Conservation (phyloP, 2,113 vertebrate species). For the Osmerus eperlanus region DNA sequence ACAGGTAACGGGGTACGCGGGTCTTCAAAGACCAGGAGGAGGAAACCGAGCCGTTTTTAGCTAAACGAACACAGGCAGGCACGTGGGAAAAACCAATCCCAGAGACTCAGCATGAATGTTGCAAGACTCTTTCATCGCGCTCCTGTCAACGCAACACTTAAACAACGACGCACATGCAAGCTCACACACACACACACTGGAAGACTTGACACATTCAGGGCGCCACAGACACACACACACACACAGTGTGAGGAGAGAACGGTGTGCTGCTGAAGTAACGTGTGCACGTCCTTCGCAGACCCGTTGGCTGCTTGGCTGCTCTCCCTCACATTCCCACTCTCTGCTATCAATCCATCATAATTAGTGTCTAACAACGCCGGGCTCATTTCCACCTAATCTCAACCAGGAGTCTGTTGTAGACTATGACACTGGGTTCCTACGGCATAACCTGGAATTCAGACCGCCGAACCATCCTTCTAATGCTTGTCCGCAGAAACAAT, state of each 20-base stretch:
- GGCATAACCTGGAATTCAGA: neutral
- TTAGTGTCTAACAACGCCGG: neutral
- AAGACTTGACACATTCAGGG: neutral
- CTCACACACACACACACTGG: neutral
- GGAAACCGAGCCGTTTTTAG: neutral
- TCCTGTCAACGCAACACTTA: constrained; percentile 13
- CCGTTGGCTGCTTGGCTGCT: neutral
- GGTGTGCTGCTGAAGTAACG: neutral
- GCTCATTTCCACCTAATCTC: constrained; percentile 11
- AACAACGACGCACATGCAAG: neutral
- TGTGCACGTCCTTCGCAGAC: neutral
- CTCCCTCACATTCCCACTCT: constrained; percentile 5
- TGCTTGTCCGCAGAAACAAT: too few species aligned
- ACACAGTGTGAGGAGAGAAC: neutral
- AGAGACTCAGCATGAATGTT: neutral
- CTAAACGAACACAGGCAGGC: constrained; percentile 18
- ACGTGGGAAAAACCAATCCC: constrained; percentile 4
- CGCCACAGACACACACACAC: too few species aligned
- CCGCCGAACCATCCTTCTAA: neutral
- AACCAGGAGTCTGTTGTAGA: constrained; percentile 20
- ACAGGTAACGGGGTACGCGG: too few species aligned
- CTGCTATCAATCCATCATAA: constrained; percentile 8
- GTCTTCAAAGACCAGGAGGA: too few species aligned
- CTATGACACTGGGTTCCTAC: constrained; percentile 16
- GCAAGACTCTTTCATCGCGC: constrained; percentile 4